Base-by-base conservation (phyloP, 2,797 vertebrate genomes). In the Cyprinella venusta region DNA sequence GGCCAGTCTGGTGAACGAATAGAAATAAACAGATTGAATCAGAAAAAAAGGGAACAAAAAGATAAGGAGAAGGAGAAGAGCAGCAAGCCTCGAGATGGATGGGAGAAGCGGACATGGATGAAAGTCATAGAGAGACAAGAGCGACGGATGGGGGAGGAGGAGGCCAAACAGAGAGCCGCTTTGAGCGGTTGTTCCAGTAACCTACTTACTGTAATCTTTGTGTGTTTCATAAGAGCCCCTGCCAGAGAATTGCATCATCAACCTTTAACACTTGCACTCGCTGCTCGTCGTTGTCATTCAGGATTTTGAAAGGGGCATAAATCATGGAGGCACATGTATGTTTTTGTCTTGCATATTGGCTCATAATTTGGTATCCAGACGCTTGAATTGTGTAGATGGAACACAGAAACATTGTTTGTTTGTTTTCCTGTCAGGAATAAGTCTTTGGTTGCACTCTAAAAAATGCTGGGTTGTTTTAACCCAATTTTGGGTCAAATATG, bases 141-240 rank as follows among this genome's bases (percentile, higher is more conserved):
- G 56, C 2, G 19, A 33, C 3, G 18, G 54, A 63, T 65, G 40
- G 63, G n/a, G 69, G 68, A 56, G 19, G 84, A 16, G 71, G 80
- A 18, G 84, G 30, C 6, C 56, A 86, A 77, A 86, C 69, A 80
- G 81, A n/a, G 87, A 80, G 88, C 78, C 1, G 19, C 40, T 61
- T 42, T 63, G 9, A 65, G 83, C 8, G 78, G 80, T 90, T 93
- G 93, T 87, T 94, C 94, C 86, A 95, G 92, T 94, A 94, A 94
- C 94, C 94, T 92, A 94, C 92, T 95, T 94, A 91, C 87, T 90
- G 91, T 94, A 94, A 95, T 94, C 93, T 91, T 89, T 90, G 89
- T 87, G 90, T 91, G 92, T 94, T 95, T 95, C 92, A 93, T 94
- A 94, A 94, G 89, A 92, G 64, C 26, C 76, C 38, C 92, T 91